Evolutionary conservation across 1,140 invertebrate genomes (phyloP).

Genomic region (Lepidurus couesii): DNA sequence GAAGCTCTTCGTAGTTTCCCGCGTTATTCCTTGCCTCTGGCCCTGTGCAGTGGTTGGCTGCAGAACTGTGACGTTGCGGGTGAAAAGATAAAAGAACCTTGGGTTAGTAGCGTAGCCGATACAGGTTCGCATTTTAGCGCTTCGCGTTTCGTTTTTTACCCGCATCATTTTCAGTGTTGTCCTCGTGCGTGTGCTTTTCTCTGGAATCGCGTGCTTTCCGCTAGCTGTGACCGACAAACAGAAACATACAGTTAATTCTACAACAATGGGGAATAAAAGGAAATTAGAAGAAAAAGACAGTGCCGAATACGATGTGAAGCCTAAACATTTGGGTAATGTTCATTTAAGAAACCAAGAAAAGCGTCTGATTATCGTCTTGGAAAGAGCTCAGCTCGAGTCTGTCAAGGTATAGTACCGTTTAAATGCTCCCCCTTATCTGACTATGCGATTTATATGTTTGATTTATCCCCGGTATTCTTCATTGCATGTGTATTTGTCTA

Average conservation of each 20-base stretch:
- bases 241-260: neutral
- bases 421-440: neutral
- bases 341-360: conserved; percentile 76
- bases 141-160: too few species aligned
- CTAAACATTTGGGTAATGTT: conserved; percentile 58
- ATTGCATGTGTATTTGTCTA: conserved; percentile 27
- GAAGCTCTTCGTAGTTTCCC: too few species aligned
- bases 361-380: conserved; percentile 85
- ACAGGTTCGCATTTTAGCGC: too few species aligned
- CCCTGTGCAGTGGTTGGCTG: too few species aligned
- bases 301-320: conserved; percentile 52
- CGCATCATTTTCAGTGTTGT: too few species aligned
- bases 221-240: neutral
- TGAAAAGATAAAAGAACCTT: too few species aligned
- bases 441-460: neutral
- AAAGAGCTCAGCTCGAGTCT: conserved; percentile 89
- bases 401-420: conserved; percentile 67
- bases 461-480: neutral
- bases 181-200: too few species aligned
- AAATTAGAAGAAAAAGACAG: conserved; percentile 47
- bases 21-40: too few species aligned
- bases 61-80: too few species aligned
- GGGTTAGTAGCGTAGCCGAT: too few species aligned
- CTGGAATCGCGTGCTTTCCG: neutral
- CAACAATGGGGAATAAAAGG: conserved; percentile 58